Evolutionary conservation across 30 jellyfish, hydroid and myxozoan species (phyloP).

Genomic region (Turritopsis dohrnii): DNA sequence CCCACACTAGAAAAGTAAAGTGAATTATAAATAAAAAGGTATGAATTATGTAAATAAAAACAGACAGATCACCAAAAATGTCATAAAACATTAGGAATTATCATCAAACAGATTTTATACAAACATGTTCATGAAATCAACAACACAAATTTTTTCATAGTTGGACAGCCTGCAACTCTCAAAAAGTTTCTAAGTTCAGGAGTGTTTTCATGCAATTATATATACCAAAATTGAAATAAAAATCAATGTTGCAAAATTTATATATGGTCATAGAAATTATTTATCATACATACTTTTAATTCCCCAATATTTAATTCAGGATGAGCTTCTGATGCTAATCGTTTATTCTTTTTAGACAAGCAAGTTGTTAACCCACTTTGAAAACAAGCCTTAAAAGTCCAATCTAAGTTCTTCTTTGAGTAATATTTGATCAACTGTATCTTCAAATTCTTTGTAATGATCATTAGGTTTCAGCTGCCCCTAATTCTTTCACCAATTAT

Average conservation of each 20-base stretch:
- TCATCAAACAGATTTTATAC: too few species aligned
- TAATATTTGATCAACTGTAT: not conserved
- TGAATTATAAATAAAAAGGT: not conserved
- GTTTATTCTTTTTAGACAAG: conserved; percentile 4
- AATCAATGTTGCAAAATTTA: not conserved
- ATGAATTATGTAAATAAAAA: not conserved
- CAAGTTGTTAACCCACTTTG: conserved; percentile 29
- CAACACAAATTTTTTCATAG: too few species aligned
- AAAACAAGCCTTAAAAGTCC: not conserved
- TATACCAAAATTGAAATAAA: not conserved
- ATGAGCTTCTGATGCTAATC: not conserved
- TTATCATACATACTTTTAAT: not conserved
- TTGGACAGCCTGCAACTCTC: too few species aligned
- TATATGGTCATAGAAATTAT: not conserved
- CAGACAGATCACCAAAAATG: too few species aligned
- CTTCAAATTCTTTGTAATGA: not conserved
- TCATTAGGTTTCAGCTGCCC: not conserved
- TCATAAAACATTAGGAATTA: too few species aligned
- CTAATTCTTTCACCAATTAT: too few species aligned
- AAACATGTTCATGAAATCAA: too few species aligned
- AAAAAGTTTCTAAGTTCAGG: too few species aligned
- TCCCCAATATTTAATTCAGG: not conserved
- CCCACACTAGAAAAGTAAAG: conserved; percentile 19
- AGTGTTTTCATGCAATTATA: too few species aligned
- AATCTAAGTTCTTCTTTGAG: not conserved